Base-by-base conservation (phyloP, 1,140 invertebrate species). In the Delia radicum region DNA sequence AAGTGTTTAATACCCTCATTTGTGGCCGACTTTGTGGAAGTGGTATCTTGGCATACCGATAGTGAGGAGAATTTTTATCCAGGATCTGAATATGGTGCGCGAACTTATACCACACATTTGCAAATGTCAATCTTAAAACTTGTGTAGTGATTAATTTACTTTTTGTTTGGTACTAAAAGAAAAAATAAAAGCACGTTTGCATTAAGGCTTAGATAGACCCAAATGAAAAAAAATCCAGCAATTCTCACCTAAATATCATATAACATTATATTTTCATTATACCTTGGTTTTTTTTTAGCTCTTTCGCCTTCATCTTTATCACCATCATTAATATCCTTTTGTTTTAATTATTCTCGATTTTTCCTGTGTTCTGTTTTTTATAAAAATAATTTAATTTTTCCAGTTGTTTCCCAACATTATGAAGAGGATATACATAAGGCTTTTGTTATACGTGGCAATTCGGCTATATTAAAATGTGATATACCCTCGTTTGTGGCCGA, bases 1-100 rank as follows among this genome's bases (percentile, higher is more conserved):
- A 96, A 95, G 85, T 98, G 96, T 88, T 91, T 94, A 82, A 95
- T 98, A 81, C 96, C 96, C 15, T 94, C 93, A n/a, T 98, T 96
- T 87, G 95, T 97, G 69, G 94, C 94, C 26, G 95, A 97, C 87
- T 97, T 97, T 86, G 92, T 98, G 62, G 90, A 91, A 79, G 94
- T 97, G 48, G 90, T 94, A 24, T 92, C 92, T 69, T 98, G 96
- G 96, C 92, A 96, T 82, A 94, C 93, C 80, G 91, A 93, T 80
- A 92, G 92, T 74, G 91, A 93, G 75, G 90, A 91, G 79, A 93
- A 91, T 85, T 92, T 82, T 75, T 83, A 83, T 79, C 81, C 84
- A 10, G 83, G 83, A 76, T 80, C 79, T 73, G 85, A 86, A 85
- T 86, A 86, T 83, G 85, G 85, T 86, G 85, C 79, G 81, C 24